These are phyloP conservation scores for Portunus trituberculatus DNA, from an alignment of 1,140 invertebrate genomes.

Conservation along the genomic window DNA sequence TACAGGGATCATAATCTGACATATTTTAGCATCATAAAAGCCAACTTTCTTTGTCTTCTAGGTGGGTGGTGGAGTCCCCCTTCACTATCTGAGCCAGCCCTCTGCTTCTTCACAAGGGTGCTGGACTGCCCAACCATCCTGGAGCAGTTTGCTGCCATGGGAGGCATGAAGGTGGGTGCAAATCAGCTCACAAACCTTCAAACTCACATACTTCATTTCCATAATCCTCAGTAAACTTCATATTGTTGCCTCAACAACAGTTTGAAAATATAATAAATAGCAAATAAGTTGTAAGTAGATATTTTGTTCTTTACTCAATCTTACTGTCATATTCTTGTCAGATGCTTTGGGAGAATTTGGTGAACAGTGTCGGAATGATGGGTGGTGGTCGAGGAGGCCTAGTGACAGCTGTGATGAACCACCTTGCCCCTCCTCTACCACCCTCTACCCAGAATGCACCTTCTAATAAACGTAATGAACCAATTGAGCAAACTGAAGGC, in stretches of 20 bases:
- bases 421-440: slow-evolving; percentile 79
- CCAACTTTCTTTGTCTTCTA: slow-evolving; percentile 73
- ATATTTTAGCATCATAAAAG: too few relatives aligned
- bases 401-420: slow-evolving; percentile 83
- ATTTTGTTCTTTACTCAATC: background rate
- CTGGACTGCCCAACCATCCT: slow-evolving; percentile 86
- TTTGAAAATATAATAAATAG: too few relatives aligned
- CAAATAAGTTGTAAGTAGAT: too few relatives aligned
- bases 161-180: slow-evolving; percentile 80
- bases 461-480: slow-evolving; percentile 73
- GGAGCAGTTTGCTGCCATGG: slow-evolving; percentile 85
- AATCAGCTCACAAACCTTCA: background rate
- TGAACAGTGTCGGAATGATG: slow-evolving; percentile 80
- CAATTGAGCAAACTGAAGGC: slow-evolving; percentile 82
- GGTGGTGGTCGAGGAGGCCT: slow-evolving; percentile 82
- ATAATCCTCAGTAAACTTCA: too few relatives aligned
- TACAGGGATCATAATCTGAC: too few relatives aligned
- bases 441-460: slow-evolving; percentile 80
- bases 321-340: slow-evolving; percentile 57
- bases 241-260: too few relatives aligned
- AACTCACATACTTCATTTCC: background rate
- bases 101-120: slow-evolving; percentile 88
- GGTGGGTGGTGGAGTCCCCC: slow-evolving; percentile 67
- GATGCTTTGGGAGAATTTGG: slow-evolving; percentile 81
- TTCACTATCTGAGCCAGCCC: slow-evolving; percentile 87